These are phyloP conservation scores for Eutolmus rufibarbis DNA, from an alignment of 2,888 invertebrate genomes.

Conservation along the genomic window DNA sequence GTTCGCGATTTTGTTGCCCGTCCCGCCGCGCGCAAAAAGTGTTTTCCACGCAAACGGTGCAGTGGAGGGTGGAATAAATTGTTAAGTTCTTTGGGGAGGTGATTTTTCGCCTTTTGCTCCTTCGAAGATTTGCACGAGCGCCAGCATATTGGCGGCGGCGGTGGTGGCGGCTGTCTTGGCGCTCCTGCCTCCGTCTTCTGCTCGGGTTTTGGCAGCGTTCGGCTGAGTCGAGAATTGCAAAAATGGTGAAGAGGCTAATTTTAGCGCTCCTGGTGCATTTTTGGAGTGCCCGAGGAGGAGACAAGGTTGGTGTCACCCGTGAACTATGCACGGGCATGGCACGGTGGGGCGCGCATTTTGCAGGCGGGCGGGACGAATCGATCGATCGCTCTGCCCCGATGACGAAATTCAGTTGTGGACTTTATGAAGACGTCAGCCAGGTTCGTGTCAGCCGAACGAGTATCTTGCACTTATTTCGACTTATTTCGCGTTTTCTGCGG, in stretches of 20 bases:
- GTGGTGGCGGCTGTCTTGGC: not conserved
- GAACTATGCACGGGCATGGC: not conserved
- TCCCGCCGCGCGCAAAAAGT: not conserved
- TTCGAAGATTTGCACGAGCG: constrained; percentile 15
- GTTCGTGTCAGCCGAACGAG: constrained; percentile 18
- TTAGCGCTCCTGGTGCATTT: constrained; percentile 23
- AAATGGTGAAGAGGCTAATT: constrained; percentile 23
- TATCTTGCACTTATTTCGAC: constrained; percentile 24
- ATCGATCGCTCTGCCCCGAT: not conserved
- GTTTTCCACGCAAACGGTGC: not conserved
- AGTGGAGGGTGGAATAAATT: not conserved
- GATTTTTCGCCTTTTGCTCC: constrained; percentile 18
- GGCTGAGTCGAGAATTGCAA: not conserved
- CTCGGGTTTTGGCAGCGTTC: not conserved
- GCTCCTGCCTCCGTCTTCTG: not conserved
- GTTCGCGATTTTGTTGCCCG: not conserved
- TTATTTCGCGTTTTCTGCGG: not conserved
- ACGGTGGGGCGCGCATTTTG: not conserved
- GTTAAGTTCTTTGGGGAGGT: not conserved
- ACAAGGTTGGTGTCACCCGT: not conserved
- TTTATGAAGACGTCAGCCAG: constrained; percentile 25
- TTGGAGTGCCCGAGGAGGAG: constrained; percentile 4
- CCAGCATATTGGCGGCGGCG: not conserved
- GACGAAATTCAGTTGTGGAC: constrained; percentile 17
- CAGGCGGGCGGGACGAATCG: not conserved